These are phyloP conservation scores for Idaea straminata DNA, from an alignment of 2,888 invertebrate genomes.

Conservation along the genomic window DNA sequence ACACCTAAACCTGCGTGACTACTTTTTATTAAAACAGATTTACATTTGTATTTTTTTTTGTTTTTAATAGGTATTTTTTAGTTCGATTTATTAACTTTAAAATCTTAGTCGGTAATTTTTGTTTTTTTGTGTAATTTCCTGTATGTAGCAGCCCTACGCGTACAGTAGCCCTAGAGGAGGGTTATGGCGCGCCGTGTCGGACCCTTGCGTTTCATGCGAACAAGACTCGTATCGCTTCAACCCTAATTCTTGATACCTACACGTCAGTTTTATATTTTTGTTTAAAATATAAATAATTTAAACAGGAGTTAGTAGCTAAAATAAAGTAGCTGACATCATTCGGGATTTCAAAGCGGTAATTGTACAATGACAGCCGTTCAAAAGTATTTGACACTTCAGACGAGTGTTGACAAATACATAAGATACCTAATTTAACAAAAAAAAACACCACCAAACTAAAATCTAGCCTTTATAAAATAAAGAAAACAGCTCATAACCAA, in stretches of 20 bases:
- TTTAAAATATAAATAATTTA: background rate
- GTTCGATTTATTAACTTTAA: background rate
- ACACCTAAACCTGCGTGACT: too few species aligned
- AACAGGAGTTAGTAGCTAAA: background rate
- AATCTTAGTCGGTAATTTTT: background rate
- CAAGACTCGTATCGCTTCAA: slow-evolving; percentile 22
- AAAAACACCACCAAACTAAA: too few species aligned
- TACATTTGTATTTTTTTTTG: too few species aligned
- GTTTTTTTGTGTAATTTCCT: background rate
- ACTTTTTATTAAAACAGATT: too few species aligned
- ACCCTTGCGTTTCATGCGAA: slow-evolving; percentile 42
- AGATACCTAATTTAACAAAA: too few species aligned
- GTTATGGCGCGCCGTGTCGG: slow-evolving; percentile 50
- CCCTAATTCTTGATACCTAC: slow-evolving; percentile 6
- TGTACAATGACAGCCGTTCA: too few species aligned
- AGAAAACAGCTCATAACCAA: too few species aligned
- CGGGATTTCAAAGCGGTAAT: background rate
- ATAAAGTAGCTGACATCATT: background rate
- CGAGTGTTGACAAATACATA: too few species aligned
- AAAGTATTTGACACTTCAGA: too few species aligned
- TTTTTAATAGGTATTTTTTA: too few species aligned
- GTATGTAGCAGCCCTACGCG: slow-evolving; percentile 44
- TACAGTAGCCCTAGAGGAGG: slow-evolving; percentile 50
- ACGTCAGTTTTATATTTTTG: slow-evolving; percentile 5
- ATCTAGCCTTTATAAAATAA: too few species aligned